Evolutionary conservation across 2,888 invertebrate genomes (phyloP), one percentile per base, ranked within the genome.

Genomic region (Pollenia labialis): DNA sequence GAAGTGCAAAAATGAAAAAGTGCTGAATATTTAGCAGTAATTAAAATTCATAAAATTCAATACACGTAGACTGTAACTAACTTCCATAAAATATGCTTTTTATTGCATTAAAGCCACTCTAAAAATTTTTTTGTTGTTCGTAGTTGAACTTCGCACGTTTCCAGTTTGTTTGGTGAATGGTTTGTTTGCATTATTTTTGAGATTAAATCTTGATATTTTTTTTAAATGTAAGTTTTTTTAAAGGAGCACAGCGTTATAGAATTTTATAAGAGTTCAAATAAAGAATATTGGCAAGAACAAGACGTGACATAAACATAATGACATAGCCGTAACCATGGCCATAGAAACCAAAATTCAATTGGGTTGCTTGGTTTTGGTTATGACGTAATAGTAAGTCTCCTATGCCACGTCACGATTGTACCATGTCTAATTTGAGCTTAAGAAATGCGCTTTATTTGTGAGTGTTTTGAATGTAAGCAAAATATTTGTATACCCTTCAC

Each of bases 11-110:
- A 10, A 79, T 3, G 1, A n/a, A 62, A 16, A 54, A 60, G 7
- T 48, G 9, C 18, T 14, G 40, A 68, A 42, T 11, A 14, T 68
- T 58, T 6, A 32, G 6, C 32, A 32, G 50, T 79, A 68, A 66
- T 79, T 68, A 80, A 72, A 80, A 69, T 72, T 68, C 74, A 62
- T 48, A 68, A 74, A 68, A 74, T 74, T 68, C 60, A 79, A 84
- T 80, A 69, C 52, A 69, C 60, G 62, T 75, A 62, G 58, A 23
- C 54, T 69, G 75, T 69, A 80, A 69, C 75, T 85, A 68, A 80
- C n/a, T 69, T 80, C 44, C 58, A 80, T 80, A 60, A 85, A 85
- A 80, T 75, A 75, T 85, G 72, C 42, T 52, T 46, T 69, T 79
- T 66, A 84, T 58, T 52, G 42, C 66, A 66, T 62, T 81, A 64